A percentile compares a stretch with the other conserved stretches of the same genome.
Evolutionary conservation across 37 sponge, comb jelly and placozoan genomes (phyloP).

Genomic region (Petrosia ficiformis): DNA sequence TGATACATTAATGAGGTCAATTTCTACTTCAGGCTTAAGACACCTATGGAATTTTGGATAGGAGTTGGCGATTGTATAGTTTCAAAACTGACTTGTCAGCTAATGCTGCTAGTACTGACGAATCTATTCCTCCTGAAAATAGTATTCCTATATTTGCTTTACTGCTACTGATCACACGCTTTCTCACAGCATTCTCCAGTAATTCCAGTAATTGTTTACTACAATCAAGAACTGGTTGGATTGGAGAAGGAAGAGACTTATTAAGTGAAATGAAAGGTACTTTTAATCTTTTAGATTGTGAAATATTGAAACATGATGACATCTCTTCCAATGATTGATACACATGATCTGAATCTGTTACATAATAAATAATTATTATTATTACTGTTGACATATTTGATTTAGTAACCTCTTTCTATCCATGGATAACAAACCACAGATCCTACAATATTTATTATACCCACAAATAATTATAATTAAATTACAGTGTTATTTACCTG

Average conservation of each 20-base stretch:
- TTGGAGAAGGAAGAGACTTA: neutral
- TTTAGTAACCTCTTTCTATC: neutral
- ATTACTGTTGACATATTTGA: too few species aligned
- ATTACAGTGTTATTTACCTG: too few species aligned
- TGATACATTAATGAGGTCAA: slow-evolving; percentile 97
- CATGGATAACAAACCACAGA: neutral
- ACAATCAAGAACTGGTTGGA: neutral
- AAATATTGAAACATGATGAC: too few species aligned
- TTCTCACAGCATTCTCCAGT: slow-evolving; percentile 53
- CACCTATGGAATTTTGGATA: slow-evolving; percentile 35
- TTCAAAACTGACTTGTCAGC: slow-evolving; percentile 66
- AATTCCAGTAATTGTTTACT: slow-evolving; percentile 21
- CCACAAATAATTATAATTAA: too few species aligned
- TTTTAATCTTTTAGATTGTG: slow-evolving; percentile 5
- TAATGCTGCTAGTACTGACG: slow-evolving; percentile 88
- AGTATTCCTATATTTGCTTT: slow-evolving; percentile 80
- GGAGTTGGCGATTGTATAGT: neutral
- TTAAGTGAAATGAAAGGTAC: slow-evolving; percentile 57
- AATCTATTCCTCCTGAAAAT: slow-evolving; percentile 97
- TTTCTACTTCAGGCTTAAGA: slow-evolving; percentile 61
- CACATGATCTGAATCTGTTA: too few species aligned
- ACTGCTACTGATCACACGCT: slow-evolving; percentile 25
- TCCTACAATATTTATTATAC: too few species aligned
- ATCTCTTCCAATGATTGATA: too few species aligned
- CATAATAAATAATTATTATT: too few species aligned